Evolutionary conservation across 2,113 vertebrate species (phyloP), one percentile per base, ranked within the genome.

Genomic region (Bubo blakistoni): DNA sequence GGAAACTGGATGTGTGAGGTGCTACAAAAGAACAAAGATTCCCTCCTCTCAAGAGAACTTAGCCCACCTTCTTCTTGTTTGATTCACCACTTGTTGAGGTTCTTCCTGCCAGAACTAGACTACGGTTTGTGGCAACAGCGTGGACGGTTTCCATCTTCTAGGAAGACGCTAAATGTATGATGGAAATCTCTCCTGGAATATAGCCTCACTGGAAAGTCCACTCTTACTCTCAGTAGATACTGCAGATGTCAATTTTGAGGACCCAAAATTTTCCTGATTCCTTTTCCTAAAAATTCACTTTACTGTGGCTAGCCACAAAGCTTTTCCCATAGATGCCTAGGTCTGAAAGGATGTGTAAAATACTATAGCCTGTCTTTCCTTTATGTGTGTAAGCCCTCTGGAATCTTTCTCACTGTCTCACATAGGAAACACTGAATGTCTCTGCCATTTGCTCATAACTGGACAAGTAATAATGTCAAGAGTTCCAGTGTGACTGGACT

Each of bases 291-390:
- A 78, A 57, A 54, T 51, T 57, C 49, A 42, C 30, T 57, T 92
- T 16, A 36, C 19, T 0, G 0, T 38, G 25, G 21, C 16, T 57
- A 27, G 34, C 40, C 62, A 16, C 30, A 81, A 49, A 74, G 63
- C 34, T 77, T 61, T 47, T 77, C 18, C 49, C 3, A 3, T 32
- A 46, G 17, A 3, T 16, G 20, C 29, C 36, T 63, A 32, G 29
- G 30, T 70, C 17, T 81, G 51, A 77, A 65, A 57, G 46, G 22
- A 20, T 26, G 30, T 38, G 26, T 44, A 38, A 61, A 57, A 57
- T 54, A 47, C 55, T 5, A 7, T 5, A 36, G 62, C 22, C 44
- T 44, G 29, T 61, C 49, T 81, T 63, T 65, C 30, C 44, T 63
- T 73, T 70, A 42, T 25, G 17, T 27, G 40, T 62, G 40, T 42